Conservation (phyloP, 2,797 vertebrate genomes). For the Chelon labrosus region DNA sequence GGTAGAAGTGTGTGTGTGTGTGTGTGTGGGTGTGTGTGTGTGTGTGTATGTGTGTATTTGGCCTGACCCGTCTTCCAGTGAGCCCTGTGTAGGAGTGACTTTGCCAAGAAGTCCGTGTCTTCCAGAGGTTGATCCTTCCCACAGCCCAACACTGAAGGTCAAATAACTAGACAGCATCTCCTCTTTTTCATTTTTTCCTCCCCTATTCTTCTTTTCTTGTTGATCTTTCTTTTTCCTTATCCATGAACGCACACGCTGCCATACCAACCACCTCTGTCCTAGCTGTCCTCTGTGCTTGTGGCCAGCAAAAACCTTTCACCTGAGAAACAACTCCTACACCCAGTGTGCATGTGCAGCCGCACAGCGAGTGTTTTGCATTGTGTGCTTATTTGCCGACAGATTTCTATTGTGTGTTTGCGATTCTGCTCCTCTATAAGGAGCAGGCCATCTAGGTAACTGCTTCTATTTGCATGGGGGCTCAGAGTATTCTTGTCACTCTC, state of each 20-base stretch:
- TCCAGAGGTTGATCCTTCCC: constrained; percentile 68
- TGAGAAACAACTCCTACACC: constrained; percentile 27
- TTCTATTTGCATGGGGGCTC: constrained; percentile 70
- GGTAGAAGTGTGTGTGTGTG: constrained; percentile 42
- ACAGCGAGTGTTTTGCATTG: constrained; percentile 9
- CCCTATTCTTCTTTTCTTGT: constrained; percentile 21
- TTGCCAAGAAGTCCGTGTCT: constrained; percentile 69
- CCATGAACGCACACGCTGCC: background rate
- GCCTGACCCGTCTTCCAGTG: constrained; percentile 56
- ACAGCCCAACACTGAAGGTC: constrained; percentile 73
- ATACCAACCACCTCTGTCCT: constrained; percentile 23
- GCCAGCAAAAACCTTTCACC: constrained; percentile 65
- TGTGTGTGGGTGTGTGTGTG: constrained; percentile 36
- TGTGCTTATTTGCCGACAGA: constrained; percentile 28
- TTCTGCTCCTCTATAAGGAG: constrained; percentile 48
- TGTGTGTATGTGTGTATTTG: constrained; percentile 44
- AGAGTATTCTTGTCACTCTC: constrained; percentile 72
- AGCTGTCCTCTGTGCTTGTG: constrained; percentile 46
- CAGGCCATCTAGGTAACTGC: constrained; percentile 61
- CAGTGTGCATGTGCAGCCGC: constrained; percentile 15
- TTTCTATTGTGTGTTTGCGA: constrained; percentile 38
- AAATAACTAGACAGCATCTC: constrained; percentile 52
- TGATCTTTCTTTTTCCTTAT: constrained; percentile 22
- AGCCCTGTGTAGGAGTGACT: constrained; percentile 68
- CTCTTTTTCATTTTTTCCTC: constrained; percentile 37